Evolutionary conservation across 2,888 invertebrate species (phyloP), one percentile per base, ranked within the genome.

Genomic region (Drosophila trichaetosa): DNA sequence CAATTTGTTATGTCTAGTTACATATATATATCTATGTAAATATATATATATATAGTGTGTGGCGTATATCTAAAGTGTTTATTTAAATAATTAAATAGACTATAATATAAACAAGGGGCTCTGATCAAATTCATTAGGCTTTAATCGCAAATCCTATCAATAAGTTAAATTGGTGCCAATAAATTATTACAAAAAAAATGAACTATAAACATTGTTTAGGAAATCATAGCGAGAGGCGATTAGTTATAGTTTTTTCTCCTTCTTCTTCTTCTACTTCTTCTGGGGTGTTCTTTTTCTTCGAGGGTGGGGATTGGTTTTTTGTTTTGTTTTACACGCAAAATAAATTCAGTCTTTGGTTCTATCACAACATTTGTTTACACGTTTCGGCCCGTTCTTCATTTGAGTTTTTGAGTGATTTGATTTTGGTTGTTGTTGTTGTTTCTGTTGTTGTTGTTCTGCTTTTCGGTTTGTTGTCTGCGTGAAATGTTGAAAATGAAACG

Each of bases 301-400:
- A 40, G 60, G 72, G 49, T 10, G 42, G 68, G 49, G 42, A 29
- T 16, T 54, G 79, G 69, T n/a, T 38, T 54, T 53, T 33, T 46
- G 65, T 31, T 80, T 63, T 65, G 63, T 87, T 88, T 83, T 88
- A 87, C 90, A 87, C 89, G 89, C 87, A 88, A 92, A 92, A 91
- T 87, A 90, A 92, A 92, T 93, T 93, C 93, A 93, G 93, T 93
- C 93, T 93, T 93, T 93, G 93, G 93, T 92, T 92, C 92, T 93
- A 93, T 93, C 93, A 93, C 93, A 93, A 93, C 93, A 93, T 93
- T 93, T 93, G 93, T 92, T 92, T 92, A 92, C 93, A 92, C 92
- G 92, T 91, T 93, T 83, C 86, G 88, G 82, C 82, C 74, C 80
- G 70, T 82, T 83, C 74, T 56, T 56, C 29, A 38, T 54, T 54